A percentile compares a stretch with the other conserved stretches of the same genome.
These are phyloP conservation scores for Dendrocincla fuliginosa DNA, from an alignment of 2,797 vertebrate genomes.

Conservation along the genomic window DNA sequence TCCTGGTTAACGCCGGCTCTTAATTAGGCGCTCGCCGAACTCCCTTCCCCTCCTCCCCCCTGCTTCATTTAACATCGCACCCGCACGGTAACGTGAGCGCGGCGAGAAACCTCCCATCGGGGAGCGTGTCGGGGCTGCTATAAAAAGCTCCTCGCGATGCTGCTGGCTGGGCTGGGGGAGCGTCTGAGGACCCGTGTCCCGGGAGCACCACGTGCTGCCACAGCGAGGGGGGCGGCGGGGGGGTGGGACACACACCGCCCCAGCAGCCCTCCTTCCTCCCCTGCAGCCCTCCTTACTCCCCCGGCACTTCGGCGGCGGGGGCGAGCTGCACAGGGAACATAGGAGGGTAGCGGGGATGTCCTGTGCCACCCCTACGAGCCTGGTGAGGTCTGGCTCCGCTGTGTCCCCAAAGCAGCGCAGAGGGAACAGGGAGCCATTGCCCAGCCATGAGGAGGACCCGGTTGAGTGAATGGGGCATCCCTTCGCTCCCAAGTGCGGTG, in stretches of 20 bases:
- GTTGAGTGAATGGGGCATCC: too few relatives aligned
- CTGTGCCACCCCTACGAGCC: not conserved
- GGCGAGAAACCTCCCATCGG: not conserved
- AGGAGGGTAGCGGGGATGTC: not conserved
- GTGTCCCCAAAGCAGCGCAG: not conserved
- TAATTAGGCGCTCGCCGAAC: not conserved
- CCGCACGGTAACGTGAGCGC: not conserved
- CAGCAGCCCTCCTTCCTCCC: not conserved
- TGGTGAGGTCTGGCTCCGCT: not conserved
- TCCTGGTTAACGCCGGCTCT: not conserved
- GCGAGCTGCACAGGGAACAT: not conserved
- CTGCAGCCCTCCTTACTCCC: not conserved
- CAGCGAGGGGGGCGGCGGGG: not conserved
- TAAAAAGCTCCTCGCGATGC: slow-evolving; percentile 16
- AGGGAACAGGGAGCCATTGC: not conserved
- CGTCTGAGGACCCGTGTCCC: not conserved
- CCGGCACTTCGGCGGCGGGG: not conserved
- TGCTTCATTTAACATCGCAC: not conserved
- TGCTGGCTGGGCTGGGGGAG: not conserved
- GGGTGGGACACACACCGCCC: not conserved
- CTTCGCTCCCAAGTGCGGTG: not conserved
- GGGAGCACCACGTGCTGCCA: not conserved
- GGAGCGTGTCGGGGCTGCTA: slow-evolving; percentile 13
- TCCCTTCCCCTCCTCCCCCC: not conserved
- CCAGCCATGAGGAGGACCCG: not conserved